phyloP scores from a whole-genome alignment of 2,113 vertebrate genomes.

The Thamnophis sirtalis region DNA sequence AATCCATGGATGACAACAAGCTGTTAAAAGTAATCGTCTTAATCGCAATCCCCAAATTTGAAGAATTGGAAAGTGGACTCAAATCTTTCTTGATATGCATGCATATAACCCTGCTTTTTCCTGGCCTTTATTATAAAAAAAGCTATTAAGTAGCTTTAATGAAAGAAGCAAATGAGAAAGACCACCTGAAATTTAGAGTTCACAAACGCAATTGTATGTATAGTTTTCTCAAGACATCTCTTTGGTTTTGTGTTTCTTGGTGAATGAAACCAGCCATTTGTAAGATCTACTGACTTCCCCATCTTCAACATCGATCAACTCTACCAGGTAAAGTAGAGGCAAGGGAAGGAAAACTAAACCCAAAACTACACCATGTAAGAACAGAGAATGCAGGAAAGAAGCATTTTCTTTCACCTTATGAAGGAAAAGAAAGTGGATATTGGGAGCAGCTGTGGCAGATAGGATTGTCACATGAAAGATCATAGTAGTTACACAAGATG shows the following conservation, averaged over 20 bases:
- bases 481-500: neutral
- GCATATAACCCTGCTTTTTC: neutral
- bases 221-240: neutral
- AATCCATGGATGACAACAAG: neutral
- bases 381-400: neutral
- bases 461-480: neutral
- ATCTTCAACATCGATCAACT: neutral
- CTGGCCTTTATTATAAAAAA: neutral
- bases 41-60: neutral
- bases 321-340: neutral
- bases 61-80: neutral
- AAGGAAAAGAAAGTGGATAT: neutral
- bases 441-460: neutral
- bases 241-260: neutral
- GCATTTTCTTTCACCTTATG: neutral
- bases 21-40: neutral
- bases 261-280: neutral
- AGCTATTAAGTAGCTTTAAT: neutral
- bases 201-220: neutral
- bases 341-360: neutral
- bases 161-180: neutral
- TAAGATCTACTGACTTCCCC: neutral
- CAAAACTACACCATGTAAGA: neutral
- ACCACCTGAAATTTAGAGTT: neutral
- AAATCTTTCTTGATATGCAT: neutral